Evolutionary conservation across 2,888 invertebrate genomes (phyloP).

Genomic region (Dinocampus coccinellae): DNA sequence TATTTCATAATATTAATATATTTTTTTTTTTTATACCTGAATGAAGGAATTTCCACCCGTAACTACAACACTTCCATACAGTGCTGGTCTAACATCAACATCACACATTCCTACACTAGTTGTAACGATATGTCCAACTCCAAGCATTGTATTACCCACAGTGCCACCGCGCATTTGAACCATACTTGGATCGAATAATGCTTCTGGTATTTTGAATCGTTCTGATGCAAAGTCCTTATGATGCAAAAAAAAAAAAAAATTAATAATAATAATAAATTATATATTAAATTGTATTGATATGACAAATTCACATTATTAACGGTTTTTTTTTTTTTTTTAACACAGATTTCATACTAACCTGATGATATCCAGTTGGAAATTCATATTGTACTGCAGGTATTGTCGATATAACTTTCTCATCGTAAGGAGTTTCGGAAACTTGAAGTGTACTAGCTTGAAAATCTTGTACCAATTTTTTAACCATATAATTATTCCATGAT

Average conservation of each 20-base stretch:
- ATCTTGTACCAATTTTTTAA: constrained; percentile 85
- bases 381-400: constrained; percentile 96
- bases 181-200: constrained; percentile 88
- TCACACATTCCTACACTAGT: constrained; percentile 97
- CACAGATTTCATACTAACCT: constrained; percentile 65
- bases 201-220: constrained; percentile 93
- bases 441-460: constrained; percentile 79
- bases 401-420: constrained; percentile 86
- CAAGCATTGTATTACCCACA: constrained; percentile 84
- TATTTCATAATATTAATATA: not conserved
- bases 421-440: constrained; percentile 91
- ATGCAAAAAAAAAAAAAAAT: not conserved
- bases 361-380: constrained; percentile 97
- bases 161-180: constrained; percentile 70
- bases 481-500: constrained; percentile 97
- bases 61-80: constrained; percentile 95
- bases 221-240: constrained; percentile 89
- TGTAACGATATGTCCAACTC: constrained; percentile 87
- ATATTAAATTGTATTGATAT: too few species aligned
- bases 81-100: constrained; percentile 94
- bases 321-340: not conserved
- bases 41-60: constrained; percentile 95
- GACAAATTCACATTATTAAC: constrained; percentile 4
- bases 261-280: constrained; percentile 14
- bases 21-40: constrained; percentile 71